These are phyloP conservation scores for Troilus luridus DNA, from an alignment of 2,888 invertebrate genomes.

Conservation along the genomic window DNA sequence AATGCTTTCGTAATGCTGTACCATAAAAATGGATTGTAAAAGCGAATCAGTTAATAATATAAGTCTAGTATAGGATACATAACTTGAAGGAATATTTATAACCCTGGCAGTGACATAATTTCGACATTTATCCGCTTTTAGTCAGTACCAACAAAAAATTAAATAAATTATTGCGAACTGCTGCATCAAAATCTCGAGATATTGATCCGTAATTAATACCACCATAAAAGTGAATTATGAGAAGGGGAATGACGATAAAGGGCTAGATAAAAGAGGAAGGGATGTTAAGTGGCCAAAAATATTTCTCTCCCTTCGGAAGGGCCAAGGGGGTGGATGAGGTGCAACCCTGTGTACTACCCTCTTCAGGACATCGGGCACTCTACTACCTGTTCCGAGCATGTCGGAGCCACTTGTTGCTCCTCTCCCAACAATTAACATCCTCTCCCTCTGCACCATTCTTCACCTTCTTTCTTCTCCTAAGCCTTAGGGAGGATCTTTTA, in stretches of 20 bases:
- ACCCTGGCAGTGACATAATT: too few relatives aligned
- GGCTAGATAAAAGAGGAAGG: not conserved
- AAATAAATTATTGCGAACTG: not conserved
- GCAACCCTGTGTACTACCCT: conserved; percentile 16
- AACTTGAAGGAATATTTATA: too few relatives aligned
- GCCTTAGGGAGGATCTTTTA: not conserved
- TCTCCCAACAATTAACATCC: conserved; percentile 4
- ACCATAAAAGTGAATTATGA: not conserved
- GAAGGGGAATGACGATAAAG: not conserved
- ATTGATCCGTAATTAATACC: not conserved
- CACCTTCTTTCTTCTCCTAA: not conserved
- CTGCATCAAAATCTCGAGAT: not conserved
- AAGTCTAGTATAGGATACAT: too few relatives aligned
- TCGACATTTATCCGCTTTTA: too few relatives aligned
- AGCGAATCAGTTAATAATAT: too few relatives aligned
- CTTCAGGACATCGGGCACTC: not conserved
- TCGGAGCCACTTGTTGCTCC: not conserved
- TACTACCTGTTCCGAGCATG: not conserved
- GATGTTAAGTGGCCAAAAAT: conserved; percentile 30
- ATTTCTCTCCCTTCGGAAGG: not conserved
- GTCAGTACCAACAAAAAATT: too few relatives aligned
- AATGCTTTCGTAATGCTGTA: too few relatives aligned
- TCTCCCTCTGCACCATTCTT: conserved; percentile 32
- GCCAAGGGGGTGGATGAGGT: not conserved
- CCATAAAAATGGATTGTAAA: too few relatives aligned